Evolutionary conservation across 2,113 vertebrate genomes (phyloP).

Genomic region (Peromyscus leucopus): DNA sequence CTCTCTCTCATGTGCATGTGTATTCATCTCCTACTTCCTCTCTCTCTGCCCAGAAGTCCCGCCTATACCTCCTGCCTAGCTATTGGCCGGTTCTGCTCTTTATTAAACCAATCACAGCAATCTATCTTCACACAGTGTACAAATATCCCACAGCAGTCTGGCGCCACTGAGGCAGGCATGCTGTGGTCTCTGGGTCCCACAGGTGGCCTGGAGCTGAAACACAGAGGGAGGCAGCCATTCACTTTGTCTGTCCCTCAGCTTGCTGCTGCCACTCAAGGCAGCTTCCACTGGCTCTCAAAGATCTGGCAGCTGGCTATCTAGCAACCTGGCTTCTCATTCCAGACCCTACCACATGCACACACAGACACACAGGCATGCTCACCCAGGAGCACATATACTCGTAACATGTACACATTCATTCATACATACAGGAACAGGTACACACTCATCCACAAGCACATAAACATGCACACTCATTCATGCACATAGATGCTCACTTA

Average conservation of each 20-base stretch:
- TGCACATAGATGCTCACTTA: too few species aligned
- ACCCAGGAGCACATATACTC: background rate
- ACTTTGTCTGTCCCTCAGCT: background rate
- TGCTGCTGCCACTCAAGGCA: background rate
- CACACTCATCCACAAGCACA: background rate
- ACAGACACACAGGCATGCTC: too few species aligned
- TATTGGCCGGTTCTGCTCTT: background rate
- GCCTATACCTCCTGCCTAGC: background rate
- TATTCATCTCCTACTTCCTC: background rate
- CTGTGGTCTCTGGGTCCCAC: background rate
- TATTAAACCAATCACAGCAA: background rate
- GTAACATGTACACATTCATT: rapidly evolving
- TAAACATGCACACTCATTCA: too few species aligned
- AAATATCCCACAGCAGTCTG: too few species aligned
- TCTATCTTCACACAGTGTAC: background rate
- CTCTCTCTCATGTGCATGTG: too few species aligned
- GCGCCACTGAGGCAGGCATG: background rate
- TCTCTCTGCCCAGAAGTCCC: background rate
- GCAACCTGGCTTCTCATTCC: slow-evolving; percentile 43
- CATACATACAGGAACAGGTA: background rate
- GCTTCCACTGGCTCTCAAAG: background rate
- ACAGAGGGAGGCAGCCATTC: background rate
- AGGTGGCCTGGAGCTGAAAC: background rate
- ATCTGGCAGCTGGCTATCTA: slow-evolving; percentile 35
- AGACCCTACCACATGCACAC: background rate